These are phyloP conservation scores for Leptinotarsa juncta DNA, from an alignment of 2,888 invertebrate species.

Conservation along the genomic window DNA sequence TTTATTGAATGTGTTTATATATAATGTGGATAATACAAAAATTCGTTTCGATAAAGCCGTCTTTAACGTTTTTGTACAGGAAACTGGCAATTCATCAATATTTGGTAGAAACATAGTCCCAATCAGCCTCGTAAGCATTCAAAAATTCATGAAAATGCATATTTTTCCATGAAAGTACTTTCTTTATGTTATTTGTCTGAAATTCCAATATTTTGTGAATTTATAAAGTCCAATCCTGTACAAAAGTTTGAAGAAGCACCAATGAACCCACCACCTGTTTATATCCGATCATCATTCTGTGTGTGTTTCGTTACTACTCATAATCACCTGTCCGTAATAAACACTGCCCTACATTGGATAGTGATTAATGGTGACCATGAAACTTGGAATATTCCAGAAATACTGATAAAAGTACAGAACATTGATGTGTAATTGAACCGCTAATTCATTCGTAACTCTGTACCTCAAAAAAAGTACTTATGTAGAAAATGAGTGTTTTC, in stretches of 20 bases:
- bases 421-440: background rate
- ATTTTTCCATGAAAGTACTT: too few species aligned
- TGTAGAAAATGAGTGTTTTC: background rate
- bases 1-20: too few species aligned
- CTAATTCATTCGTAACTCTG: too few species aligned
- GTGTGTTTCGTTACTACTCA: background rate
- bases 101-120: too few species aligned
- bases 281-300: background rate
- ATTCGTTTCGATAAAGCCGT: too few species aligned
- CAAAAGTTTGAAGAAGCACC: background rate
- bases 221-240: background rate
- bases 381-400: background rate
- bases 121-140: too few species aligned
- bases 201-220: too few species aligned
- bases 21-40: too few species aligned
- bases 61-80: too few species aligned
- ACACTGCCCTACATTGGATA: conserved; percentile 10
- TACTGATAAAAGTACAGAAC: background rate
- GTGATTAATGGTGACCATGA: background rate
- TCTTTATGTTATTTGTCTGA: too few species aligned
- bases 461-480: background rate
- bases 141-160: too few species aligned
- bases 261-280: background rate
- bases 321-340: conserved; percentile 2
- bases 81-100: too few species aligned